Evolutionary conservation across 2,113 vertebrate species (phyloP).

Genomic region (Pygoscelis antarcticus): DNA sequence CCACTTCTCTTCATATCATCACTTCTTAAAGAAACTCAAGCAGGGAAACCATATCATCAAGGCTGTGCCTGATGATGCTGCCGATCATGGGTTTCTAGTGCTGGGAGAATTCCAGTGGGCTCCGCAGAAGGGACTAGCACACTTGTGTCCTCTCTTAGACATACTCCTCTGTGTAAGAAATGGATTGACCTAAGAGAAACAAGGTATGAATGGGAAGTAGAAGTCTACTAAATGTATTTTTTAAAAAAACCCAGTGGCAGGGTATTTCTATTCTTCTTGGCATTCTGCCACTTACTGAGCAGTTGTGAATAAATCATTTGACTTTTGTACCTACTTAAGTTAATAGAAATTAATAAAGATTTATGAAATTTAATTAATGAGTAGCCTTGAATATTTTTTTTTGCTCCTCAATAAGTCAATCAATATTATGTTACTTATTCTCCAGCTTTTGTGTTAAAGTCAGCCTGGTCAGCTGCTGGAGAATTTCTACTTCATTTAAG

Average conservation of each 20-base stretch:
- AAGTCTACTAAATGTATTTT: neutral
- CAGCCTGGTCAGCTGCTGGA: neutral
- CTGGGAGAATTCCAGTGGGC: neutral
- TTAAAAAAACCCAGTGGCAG: neutral
- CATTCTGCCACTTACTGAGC: neutral
- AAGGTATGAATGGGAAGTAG: neutral
- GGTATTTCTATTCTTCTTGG: neutral
- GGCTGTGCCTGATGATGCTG: neutral
- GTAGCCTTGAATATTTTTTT: neutral
- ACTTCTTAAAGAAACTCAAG: neutral
- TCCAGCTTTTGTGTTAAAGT: neutral
- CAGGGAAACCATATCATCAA: neutral
- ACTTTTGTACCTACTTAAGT: neutral
- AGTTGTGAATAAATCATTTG: neutral
- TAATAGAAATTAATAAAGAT: neutral
- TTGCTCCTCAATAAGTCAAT: neutral
- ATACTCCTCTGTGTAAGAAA: neutral
- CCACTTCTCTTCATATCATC: neutral
- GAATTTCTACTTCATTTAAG: neutral
- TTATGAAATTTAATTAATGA: neutral
- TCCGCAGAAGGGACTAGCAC: neutral
- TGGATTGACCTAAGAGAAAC: neutral
- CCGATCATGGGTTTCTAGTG: neutral
- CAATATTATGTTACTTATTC: neutral
- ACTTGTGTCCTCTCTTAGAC: neutral